Evolutionary conservation across 2,113 vertebrate species (phyloP).

Genomic region (Callocephalon fimbriatum): DNA sequence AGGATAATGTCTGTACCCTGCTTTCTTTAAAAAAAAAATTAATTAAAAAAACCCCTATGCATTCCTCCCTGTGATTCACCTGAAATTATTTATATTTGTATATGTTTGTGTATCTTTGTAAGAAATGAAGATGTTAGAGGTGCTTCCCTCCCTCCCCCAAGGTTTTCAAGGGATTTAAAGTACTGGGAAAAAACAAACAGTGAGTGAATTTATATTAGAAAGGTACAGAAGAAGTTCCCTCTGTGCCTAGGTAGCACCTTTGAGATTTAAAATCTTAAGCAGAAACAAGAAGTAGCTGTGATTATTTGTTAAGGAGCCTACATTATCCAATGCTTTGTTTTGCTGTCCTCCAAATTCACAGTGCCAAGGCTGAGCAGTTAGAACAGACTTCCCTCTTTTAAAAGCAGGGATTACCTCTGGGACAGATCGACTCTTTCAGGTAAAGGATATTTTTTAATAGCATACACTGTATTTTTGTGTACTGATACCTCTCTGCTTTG

Average conservation of each 20-base stretch:
- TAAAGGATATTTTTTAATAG: slow-evolving; percentile 4
- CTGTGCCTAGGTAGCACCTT: background rate
- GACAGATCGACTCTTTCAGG: background rate
- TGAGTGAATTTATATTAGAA: background rate
- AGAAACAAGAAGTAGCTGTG: background rate
- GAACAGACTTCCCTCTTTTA: background rate
- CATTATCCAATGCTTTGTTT: background rate
- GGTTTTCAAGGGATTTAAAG: background rate
- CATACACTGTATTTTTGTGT: background rate
- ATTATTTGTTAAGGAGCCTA: background rate
- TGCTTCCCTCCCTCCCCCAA: background rate
- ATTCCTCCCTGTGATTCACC: background rate
- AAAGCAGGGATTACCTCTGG: background rate
- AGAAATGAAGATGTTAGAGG: background rate
- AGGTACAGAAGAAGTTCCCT: background rate
- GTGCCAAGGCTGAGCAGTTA: background rate
- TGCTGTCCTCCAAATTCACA: background rate
- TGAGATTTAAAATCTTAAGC: background rate
- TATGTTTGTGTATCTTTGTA: background rate
- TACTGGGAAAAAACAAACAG: background rate
- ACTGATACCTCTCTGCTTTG: background rate
- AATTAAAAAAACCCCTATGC: background rate
- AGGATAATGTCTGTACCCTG: background rate
- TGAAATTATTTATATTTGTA: background rate
- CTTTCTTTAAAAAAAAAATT: background rate